These are phyloP conservation scores for Drosophila greeni DNA, from an alignment of 2,888 invertebrate genomes.

Conservation along the genomic window DNA sequence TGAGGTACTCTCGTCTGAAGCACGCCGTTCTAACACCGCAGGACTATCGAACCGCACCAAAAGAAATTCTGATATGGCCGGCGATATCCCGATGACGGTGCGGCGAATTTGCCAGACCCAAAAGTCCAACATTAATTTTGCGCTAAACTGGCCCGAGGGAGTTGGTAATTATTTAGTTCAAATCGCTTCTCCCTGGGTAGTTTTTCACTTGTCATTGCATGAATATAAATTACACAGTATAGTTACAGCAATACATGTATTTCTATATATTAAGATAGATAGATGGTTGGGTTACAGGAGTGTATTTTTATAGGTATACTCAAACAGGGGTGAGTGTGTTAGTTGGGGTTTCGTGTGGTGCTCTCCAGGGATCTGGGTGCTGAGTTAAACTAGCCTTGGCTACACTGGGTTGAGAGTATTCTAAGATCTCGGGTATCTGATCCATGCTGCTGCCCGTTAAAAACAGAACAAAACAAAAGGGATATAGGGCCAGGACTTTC, in stretches of 20 bases:
- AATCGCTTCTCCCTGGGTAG: slow-evolving; percentile 44
- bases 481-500: slow-evolving; percentile 13
- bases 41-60: slow-evolving; percentile 29
- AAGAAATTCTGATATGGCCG: slow-evolving; percentile 21
- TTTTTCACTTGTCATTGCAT: slow-evolving; percentile 76
- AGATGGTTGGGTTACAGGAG: slow-evolving; percentile 41
- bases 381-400: slow-evolving; percentile 51
- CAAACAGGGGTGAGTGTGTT: slow-evolving; percentile 39
- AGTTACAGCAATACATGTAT: slow-evolving; percentile 47
- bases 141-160: slow-evolving; percentile 67
- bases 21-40: slow-evolving; percentile 69
- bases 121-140: slow-evolving; percentile 79
- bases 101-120: slow-evolving; percentile 70
- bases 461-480: slow-evolving; percentile 20
- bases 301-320: slow-evolving; percentile 25
- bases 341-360: slow-evolving; percentile 27
- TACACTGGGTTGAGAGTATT: slow-evolving; percentile 47
- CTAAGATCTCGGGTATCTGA: slow-evolving; percentile 28
- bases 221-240: slow-evolving; percentile 38
- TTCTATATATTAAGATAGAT: slow-evolving; percentile 38
- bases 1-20: slow-evolving; percentile 78
- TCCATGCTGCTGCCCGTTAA: slow-evolving; percentile 28
- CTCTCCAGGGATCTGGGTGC: slow-evolving; percentile 31
- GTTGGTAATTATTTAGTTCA: not conserved
- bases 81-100: slow-evolving; percentile 52